Percentiles rank a stretch among this genome's conserved stretches.
Conservation (phyloP, 2,797 vertebrate genomes). For the Cynopterus sphinx region DNA sequence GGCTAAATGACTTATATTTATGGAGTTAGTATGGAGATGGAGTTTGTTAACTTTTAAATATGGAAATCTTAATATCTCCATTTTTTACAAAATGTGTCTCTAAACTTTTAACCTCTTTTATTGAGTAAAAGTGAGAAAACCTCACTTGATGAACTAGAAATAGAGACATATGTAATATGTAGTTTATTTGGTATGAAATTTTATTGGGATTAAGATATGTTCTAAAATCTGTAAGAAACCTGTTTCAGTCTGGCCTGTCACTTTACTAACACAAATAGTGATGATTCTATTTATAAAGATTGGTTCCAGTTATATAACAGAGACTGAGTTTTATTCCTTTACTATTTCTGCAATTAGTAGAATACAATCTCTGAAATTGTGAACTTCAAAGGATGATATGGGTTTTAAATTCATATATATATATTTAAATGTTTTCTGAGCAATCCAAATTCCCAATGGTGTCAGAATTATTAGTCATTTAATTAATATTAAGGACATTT, state of each 20-base stretch:
- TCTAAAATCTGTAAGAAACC: not conserved
- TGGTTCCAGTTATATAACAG: not conserved
- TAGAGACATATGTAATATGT: not conserved
- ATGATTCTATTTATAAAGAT: not conserved
- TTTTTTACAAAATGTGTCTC: not conserved
- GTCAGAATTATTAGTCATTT: not conserved
- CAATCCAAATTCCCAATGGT: not conserved
- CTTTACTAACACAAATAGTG: slow-evolving; percentile 9
- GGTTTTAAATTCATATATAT: not conserved
- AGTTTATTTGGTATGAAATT: slow-evolving; percentile 36
- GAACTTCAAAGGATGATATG: not conserved
- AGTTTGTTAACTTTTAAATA: slow-evolving; percentile 13
- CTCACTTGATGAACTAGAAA: not conserved
- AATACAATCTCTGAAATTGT: not conserved
- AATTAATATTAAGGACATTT: slow-evolving; percentile 23
- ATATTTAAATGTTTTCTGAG: slow-evolving; percentile 28
- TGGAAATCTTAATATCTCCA: not conserved
- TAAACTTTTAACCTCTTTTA: not conserved
- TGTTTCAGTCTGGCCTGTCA: not conserved
- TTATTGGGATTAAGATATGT: slow-evolving; percentile 4
- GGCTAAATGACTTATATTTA: not conserved
- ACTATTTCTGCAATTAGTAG: slow-evolving; percentile 18
- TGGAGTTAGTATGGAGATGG: not conserved
- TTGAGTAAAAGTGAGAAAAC: slow-evolving; percentile 39
- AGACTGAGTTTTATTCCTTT: slow-evolving; percentile 7